Base-by-base conservation (phyloP, 2,113 vertebrate species). In the Candoia aspera region DNA sequence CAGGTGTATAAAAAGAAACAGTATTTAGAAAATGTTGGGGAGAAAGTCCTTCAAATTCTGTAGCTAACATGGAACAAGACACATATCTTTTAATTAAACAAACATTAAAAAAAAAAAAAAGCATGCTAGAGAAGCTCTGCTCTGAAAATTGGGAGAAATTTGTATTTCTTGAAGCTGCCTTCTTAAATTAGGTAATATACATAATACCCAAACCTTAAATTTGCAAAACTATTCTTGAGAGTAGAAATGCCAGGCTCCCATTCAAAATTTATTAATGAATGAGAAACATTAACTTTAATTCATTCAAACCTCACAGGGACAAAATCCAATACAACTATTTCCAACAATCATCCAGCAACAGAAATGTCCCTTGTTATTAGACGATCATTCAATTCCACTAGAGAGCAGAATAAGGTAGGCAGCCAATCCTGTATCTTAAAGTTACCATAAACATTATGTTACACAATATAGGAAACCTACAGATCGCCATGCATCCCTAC, bases 11-110 rank as follows among this genome's bases (percentile, higher is more conserved):
- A 49, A 49, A 49, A 79, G n/a, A 79, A 79, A 37, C 12, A 8
- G 64, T 37, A 37, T 37, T 79, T 37, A 73, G 68, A 33, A 33
- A 79, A 8, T 19, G 6, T 79, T 37, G 11, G 33, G 60, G 93
- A 90, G 57, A 91, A 90, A 79, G 0, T 90, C 15, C 13, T 19
- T 90, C 13, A 87, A 62, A 87, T 91, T 91, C 1, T 84, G 2
- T 23, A 64, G 58, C 8, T 85, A 29, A 87, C 42, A 86, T 46
- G 89, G 55, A 92, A 60, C 0, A 90, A 91, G 21, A 0, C 6
- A 84, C 55, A 17, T 26, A 37, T 15, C 9, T 37, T 83, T 90
- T 93, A 93, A 11, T n/a, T 87, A n/a, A 90, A 12, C 33, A 94
- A 4, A 68, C 2, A 11, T 12, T 89, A 2, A 2, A 42, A 42